Conservation (phyloP, 2,888 invertebrate genomes). For the Antheraea yamamai region DNA sequence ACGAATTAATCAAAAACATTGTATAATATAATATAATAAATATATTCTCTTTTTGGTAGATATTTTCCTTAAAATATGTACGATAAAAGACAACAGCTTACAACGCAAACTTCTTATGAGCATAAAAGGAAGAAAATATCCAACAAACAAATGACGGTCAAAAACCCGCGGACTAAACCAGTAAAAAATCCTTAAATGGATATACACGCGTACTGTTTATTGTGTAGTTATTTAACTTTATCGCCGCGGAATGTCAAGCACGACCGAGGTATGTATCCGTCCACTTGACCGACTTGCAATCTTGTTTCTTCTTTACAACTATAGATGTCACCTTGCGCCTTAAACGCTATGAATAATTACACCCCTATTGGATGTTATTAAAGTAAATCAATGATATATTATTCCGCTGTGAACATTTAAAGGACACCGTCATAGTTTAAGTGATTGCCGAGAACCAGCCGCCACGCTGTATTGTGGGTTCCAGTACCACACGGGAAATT, state of each 20-base stretch:
- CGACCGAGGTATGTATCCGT: conserved; percentile 55
- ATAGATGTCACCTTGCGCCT: conserved; percentile 33
- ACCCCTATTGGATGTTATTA: conserved; percentile 1
- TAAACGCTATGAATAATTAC: conserved; percentile 26
- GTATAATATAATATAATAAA: not conserved
- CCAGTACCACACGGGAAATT: no score
- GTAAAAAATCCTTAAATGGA: conserved; percentile 5
- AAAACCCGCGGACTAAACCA: not conserved
- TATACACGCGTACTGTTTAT: not conserved
- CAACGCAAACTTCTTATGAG: not conserved
- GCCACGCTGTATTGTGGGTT: no score
- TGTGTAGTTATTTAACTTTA: conserved; percentile 26
- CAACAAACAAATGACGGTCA: not conserved
- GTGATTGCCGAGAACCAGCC: no score
- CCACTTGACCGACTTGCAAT: conserved; percentile 61
- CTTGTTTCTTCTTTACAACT: conserved; percentile 44
- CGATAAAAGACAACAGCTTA: not conserved
- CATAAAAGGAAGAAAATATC: not conserved
- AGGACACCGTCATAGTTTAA: no score
- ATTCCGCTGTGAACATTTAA: not conserved
- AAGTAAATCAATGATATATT: conserved; percentile 10
- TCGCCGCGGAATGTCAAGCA: conserved; percentile 59
- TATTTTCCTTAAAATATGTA: not conserved
- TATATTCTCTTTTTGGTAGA: not conserved
- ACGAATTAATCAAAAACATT: not conserved